phyloP scores from a whole-genome alignment of 2,113 vertebrate species.

The Antigone vipio region DNA sequence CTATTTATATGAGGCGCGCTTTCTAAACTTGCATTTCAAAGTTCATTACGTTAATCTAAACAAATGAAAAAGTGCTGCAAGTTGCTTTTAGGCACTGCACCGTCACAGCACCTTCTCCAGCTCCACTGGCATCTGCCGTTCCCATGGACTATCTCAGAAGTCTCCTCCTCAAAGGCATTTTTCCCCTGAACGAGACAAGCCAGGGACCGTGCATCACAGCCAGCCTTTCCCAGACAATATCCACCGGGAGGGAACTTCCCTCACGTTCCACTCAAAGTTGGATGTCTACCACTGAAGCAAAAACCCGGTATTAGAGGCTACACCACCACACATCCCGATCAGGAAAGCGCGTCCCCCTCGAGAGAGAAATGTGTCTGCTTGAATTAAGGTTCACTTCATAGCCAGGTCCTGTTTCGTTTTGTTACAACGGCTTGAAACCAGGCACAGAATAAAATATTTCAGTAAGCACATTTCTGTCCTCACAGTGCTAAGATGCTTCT shows the following conservation, averaged over 20 bases:
- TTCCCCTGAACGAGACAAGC: not conserved
- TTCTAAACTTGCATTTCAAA: not conserved
- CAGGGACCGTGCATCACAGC: not conserved
- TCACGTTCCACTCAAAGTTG: not conserved
- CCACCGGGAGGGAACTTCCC: not conserved
- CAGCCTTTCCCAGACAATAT: not conserved
- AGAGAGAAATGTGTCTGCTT: not conserved
- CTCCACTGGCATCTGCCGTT: not conserved
- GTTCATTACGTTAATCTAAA: not conserved
- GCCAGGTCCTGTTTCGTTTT: not conserved
- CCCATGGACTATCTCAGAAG: not conserved
- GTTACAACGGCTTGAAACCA: not conserved
- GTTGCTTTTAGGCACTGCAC: not conserved
- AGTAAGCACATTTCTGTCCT: not conserved
- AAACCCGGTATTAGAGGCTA: not conserved
- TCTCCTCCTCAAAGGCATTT: not conserved
- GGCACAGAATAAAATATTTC: not conserved
- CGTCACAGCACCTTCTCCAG: not conserved
- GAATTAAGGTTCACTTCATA: not conserved
- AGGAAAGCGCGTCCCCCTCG: not conserved
- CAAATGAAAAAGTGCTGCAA: rapidly evolving
- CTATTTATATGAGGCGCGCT: rapidly evolving
- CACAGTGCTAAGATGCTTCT: not conserved
- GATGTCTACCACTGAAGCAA: not conserved
- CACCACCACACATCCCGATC: not conserved